Base-by-base conservation (phyloP, 1,140 invertebrate genomes). In the Caenorhabditis briggsae region DNA sequence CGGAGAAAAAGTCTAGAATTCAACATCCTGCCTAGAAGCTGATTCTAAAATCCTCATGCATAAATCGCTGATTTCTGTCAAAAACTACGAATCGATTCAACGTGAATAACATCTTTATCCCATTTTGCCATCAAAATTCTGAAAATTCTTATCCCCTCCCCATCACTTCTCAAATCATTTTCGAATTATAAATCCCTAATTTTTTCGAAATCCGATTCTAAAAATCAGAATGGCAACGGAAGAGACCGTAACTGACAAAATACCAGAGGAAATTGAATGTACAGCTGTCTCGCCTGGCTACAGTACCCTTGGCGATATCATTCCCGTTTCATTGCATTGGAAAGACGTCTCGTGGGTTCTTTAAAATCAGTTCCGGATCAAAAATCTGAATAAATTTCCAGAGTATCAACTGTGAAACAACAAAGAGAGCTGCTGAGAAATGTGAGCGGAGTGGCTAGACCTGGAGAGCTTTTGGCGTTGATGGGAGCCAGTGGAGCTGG, bases 401-500 rank as follows among this genome's bases (percentile, higher is more conserved):
- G 84, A 33, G 86, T 88, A 2, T 43, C 50, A 58, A 87, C 84
- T 16, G 23, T 56, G n/a, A 88, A 87, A 61, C 70, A 58, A n/a
- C 46, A 82, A 25, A 11, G 88, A 48, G 56, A 84, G 43, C 50
- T 88, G 18, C 50, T 88, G 25, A 53, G 87, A 50, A 70, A 84
- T 58, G 88, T 88, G 53, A 82, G 18, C 18, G 88, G 88, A 48
- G 33, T 88, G 12, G 86, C 86, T 8, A 23, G 59, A 61, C 65
- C 82, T 23, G 92, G 92, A 18, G 86, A 93, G 84, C 82, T 92
- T 2, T 88, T 93, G 0, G 92, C 92, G 3, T 85, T 92, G 56
- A 92, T 92, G 92, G 92, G 92, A 58, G 86, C 91, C 53, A 91
- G 92, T 87, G 92, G 92, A 23, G 92, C 92, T 18, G 92, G 92